Conservation (phyloP, 53 echinoderm and acorn worm genomes). For the Echinarachnius parma region DNA sequence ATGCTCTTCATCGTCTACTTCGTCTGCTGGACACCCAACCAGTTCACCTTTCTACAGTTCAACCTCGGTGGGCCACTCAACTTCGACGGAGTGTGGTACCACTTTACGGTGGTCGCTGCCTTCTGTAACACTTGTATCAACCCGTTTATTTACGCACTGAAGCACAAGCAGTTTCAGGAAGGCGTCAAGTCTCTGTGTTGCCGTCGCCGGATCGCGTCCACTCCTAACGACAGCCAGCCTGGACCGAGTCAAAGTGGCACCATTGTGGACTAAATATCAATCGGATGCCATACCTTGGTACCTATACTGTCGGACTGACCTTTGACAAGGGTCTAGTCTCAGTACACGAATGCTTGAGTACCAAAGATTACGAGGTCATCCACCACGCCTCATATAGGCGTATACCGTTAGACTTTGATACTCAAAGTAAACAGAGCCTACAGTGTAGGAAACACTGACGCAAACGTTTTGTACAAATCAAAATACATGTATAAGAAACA, state of each 20-base stretch:
- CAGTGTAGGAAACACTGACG: no score
- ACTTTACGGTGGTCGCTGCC: slow-evolving; percentile 73
- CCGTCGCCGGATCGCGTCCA: neutral
- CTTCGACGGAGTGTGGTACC: slow-evolving; percentile 74
- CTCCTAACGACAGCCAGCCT: neutral
- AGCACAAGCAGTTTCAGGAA: slow-evolving; percentile 67
- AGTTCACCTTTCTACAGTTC: slow-evolving; percentile 74
- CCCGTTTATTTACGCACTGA: slow-evolving; percentile 77
- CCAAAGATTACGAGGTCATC: no score
- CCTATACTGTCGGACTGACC: no score
- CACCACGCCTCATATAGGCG: no score
- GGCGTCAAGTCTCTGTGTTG: slow-evolving; percentile 54
- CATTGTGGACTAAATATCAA: slow-evolving; percentile 4
- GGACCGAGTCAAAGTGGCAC: slow-evolving; percentile 3
- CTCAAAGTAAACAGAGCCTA: no score
- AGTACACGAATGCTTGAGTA: no score
- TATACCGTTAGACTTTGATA: no score
- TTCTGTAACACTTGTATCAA: slow-evolving; percentile 80
- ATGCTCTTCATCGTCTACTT: slow-evolving; percentile 76
- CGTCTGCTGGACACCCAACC: slow-evolving; percentile 88
- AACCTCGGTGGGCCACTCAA: slow-evolving; percentile 72
- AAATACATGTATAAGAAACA: no score
- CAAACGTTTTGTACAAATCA: no score
- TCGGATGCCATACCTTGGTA: no score
- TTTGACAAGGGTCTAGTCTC: no score